phyloP scores from a whole-genome alignment of 2,113 vertebrate genomes.

The Xiphias gladius region DNA sequence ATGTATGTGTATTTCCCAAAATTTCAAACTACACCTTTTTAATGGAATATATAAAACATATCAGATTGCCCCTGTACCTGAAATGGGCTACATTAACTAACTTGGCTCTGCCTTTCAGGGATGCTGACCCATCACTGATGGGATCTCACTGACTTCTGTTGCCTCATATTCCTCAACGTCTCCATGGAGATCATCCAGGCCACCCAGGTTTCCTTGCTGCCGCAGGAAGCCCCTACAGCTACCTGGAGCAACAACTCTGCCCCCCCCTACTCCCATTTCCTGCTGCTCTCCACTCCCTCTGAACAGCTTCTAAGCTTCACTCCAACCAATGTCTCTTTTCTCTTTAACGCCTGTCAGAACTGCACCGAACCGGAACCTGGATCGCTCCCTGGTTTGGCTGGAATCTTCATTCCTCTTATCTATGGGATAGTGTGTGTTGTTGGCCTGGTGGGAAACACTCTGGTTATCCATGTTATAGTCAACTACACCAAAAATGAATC shows the following conservation, averaged over 20 bases:
- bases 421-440: slow-evolving; percentile 92
- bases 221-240: slow-evolving; percentile 22
- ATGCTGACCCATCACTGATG: slow-evolving; percentile 29
- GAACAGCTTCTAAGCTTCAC: background rate
- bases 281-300: slow-evolving; percentile 27
- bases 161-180: background rate
- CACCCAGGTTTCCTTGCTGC: slow-evolving; percentile 40
- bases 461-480: slow-evolving; percentile 94
- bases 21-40: background rate
- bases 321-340: background rate
- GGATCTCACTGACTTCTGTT: slow-evolving; percentile 1
- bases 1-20: background rate
- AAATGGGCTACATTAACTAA: background rate
- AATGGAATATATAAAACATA: accelerated
- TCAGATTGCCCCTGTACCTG: background rate
- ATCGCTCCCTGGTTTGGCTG: slow-evolving; percentile 81
- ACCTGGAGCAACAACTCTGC: slow-evolving; percentile 42
- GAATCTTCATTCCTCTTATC: slow-evolving; percentile 92
- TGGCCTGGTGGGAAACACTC: slow-evolving; percentile 92
- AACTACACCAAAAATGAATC: slow-evolving; percentile 90
- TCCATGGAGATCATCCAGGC: slow-evolving; percentile 71
- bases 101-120: slow-evolving; percentile 35
- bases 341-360: slow-evolving; percentile 64
- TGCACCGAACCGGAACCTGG: slow-evolving; percentile 44
- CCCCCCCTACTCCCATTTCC: slow-evolving; percentile 8